Evolutionary conservation across 1,140 invertebrate genomes (phyloP).

Genomic region (Phortica variegata): DNA sequence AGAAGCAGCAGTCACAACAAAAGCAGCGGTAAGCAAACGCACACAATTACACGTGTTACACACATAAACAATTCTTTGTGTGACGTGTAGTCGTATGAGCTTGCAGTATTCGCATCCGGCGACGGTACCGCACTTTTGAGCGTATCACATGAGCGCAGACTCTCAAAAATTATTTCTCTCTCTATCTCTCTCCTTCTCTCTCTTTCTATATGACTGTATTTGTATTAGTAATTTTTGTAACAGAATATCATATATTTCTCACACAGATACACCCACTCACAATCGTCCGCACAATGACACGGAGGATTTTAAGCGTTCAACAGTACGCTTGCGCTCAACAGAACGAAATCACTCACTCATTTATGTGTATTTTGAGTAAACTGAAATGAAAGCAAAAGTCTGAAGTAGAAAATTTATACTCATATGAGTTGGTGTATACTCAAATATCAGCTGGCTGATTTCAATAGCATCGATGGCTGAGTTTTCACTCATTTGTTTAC

Average conservation of each 20-base stretch:
- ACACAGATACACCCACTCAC: not conserved
- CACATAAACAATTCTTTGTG: no score
- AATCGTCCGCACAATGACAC: not conserved
- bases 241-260: no score
- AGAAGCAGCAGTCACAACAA: no score
- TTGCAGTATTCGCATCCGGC: no score
- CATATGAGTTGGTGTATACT: conserved; percentile 51
- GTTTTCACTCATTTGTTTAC: conserved; percentile 1
- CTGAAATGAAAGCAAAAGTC: conserved; percentile 47
- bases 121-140: no score
- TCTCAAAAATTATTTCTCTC: no score
- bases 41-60: no score
- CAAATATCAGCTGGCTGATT: conserved; percentile 17
- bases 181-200: no score
- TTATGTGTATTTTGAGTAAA: conserved; percentile 14
- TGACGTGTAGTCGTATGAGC: no score
- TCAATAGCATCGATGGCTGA: not conserved
- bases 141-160: not conserved
- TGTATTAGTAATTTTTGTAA: no score
- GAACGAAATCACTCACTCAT: conserved; percentile 32
- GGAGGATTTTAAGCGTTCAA: not conserved
- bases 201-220: no score
- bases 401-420: conserved; percentile 28
- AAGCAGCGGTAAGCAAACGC: no score
- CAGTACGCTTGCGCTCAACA: conserved; percentile 14